Percentiles rank a stretch among this genome's conserved stretches.
phyloP scores from a whole-genome alignment of 2,888 invertebrate genomes.

The Dryomyza anilis region DNA sequence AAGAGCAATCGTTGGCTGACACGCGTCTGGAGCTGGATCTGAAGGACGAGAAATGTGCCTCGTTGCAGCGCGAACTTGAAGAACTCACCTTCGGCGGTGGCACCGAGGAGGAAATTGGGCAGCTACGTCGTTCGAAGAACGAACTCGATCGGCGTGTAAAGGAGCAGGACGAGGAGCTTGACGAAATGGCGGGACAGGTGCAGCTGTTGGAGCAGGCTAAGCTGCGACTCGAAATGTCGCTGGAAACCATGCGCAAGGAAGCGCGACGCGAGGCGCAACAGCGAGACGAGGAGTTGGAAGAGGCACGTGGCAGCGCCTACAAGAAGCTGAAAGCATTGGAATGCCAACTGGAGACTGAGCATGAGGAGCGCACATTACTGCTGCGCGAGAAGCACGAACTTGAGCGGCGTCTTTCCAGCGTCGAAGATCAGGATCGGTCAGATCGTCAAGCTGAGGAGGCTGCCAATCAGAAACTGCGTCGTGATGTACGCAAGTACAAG shows the following conservation, averaged over 20 bases:
- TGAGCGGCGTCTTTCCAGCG: conserved; percentile 80
- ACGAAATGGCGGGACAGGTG: conserved; percentile 92
- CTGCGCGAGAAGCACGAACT: conserved; percentile 89
- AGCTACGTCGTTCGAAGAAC: conserved; percentile 80
- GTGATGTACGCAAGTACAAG: conserved; percentile 87
- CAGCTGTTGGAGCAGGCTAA: conserved; percentile 90
- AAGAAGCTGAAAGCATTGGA: conserved; percentile 93
- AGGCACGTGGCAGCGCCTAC: conserved; percentile 84
- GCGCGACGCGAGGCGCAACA: conserved; percentile 87
- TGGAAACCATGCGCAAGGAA: conserved; percentile 91
- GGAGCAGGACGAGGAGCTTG: conserved; percentile 93
- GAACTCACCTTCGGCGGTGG: conserved; percentile 80
- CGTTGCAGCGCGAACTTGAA: conserved; percentile 81
- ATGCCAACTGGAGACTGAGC: conserved; percentile 90
- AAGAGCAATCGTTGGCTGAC: conserved; percentile 86
- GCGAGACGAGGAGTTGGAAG: conserved; percentile 92
- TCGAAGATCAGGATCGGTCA: conserved; percentile 77
- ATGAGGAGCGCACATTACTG: conserved; percentile 85
- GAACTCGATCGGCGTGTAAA: conserved; percentile 85
- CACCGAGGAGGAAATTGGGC: conserved; percentile 84
- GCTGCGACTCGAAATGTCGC: conserved; percentile 88
- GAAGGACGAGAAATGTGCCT: conserved; percentile 82
- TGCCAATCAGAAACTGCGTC: conserved; percentile 74
- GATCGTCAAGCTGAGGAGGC: conserved; percentile 76
- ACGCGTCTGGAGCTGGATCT: conserved; percentile 85